These are phyloP conservation scores for Vultur gryphus DNA, from an alignment of 2,797 vertebrate species.

Conservation along the genomic window DNA sequence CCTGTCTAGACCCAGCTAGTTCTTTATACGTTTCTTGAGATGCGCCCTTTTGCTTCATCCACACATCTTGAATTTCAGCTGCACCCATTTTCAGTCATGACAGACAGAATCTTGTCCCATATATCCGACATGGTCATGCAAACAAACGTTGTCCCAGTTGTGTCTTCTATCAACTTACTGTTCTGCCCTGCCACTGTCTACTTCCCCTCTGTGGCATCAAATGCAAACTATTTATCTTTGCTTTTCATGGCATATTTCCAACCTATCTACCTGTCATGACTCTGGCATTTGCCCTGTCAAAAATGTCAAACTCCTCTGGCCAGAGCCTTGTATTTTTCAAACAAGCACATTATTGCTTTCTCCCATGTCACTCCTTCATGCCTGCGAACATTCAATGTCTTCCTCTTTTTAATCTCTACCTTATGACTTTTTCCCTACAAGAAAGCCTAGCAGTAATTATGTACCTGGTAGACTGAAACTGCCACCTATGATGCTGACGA, in stretches of 20 bases:
- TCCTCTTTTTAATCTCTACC: not conserved
- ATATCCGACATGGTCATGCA: not conserved
- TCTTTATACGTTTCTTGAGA: not conserved
- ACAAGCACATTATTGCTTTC: not conserved
- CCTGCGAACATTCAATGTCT: not conserved
- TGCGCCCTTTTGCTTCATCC: not conserved
- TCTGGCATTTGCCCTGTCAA: constrained; percentile 12
- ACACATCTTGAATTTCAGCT: not conserved
- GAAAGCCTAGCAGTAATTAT: not conserved
- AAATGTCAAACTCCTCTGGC: not conserved
- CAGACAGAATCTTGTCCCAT: not conserved
- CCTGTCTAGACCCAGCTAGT: not conserved
- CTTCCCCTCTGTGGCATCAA: not conserved
- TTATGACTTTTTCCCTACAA: not conserved
- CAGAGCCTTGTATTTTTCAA: not conserved
- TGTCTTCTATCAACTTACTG: not conserved
- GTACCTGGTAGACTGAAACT: not conserved
- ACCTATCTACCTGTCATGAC: not conserved
- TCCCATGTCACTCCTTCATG: not conserved
- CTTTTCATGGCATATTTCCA: not conserved
- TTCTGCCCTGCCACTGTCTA: not conserved
- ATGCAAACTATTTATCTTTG: not conserved
- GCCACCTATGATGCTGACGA: not conserved
- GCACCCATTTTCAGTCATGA: not conserved
- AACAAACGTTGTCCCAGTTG: not conserved